phyloP scores from a whole-genome alignment of 2,888 invertebrate species.

The Oeneis ivallda region DNA sequence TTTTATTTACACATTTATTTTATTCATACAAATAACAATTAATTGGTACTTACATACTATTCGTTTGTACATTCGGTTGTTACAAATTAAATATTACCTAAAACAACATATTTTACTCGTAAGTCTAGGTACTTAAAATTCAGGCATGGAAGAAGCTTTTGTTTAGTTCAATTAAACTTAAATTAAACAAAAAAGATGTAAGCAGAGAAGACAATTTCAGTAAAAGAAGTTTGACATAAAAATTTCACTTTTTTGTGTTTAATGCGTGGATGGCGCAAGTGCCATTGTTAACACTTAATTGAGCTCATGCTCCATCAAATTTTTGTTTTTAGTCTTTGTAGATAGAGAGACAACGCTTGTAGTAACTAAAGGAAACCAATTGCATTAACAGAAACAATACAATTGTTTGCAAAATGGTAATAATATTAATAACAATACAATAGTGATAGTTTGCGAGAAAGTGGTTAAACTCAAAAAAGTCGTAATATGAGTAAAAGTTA shows the following conservation, averaged over 20 bases:
- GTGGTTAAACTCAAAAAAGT: not conserved
- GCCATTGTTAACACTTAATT: not conserved
- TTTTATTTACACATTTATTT: constrained; percentile 69
- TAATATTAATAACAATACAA: constrained; percentile 4
- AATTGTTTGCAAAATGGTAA: not conserved
- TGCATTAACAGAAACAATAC: constrained; percentile 11
- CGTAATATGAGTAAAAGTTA: not conserved
- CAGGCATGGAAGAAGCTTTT: not conserved
- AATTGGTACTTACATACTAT: constrained; percentile 57
- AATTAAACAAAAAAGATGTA: constrained; percentile 1
- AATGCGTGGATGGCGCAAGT: not conserved
- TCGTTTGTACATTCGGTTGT: constrained; percentile 69
- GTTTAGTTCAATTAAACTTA: not conserved
- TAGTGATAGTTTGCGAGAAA: not conserved
- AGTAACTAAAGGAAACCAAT: constrained; percentile 9
- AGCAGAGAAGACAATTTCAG: not conserved
- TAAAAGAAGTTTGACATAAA: not conserved
- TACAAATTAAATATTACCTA: constrained; percentile 57
- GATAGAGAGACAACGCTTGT: constrained; percentile 9
- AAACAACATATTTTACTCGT: constrained; percentile 13
- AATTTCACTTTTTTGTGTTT: not conserved
- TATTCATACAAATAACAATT: constrained; percentile 59
- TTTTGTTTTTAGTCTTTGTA: not conserved
- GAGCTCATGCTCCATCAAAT: not conserved
- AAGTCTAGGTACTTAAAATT: not conserved